Evolutionary conservation across 2,113 vertebrate species (phyloP).

Genomic region (Dolichotis patagonum): DNA sequence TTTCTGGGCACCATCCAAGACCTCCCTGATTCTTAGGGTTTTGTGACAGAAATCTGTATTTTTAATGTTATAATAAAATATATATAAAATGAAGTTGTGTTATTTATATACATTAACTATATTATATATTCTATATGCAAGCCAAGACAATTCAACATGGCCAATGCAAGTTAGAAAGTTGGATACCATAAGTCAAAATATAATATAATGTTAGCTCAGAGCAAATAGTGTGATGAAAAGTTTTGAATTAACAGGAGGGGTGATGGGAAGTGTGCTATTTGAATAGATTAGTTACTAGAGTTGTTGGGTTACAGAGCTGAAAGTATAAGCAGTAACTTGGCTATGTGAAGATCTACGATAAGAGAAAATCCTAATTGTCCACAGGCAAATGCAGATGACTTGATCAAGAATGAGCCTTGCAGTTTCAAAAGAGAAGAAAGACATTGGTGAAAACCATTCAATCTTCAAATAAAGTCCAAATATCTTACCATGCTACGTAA

Average conservation of each 20-base stretch:
- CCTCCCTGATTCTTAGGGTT: not conserved
- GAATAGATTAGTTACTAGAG: not conserved
- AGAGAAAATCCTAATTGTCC: not conserved
- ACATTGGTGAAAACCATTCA: not conserved
- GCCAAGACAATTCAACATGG: not conserved
- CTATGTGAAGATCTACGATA: not conserved
- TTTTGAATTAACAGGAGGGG: not conserved
- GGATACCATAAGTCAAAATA: not conserved
- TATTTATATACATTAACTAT: not conserved
- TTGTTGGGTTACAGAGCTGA: not conserved
- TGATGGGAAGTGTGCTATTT: not conserved
- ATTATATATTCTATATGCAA: not conserved
- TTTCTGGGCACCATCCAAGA: not conserved
- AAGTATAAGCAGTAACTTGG: not conserved
- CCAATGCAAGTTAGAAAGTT: not conserved
- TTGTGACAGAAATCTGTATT: constrained; percentile 5
- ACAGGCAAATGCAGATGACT: not conserved
- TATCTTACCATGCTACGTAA: not conserved
- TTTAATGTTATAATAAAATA: not conserved
- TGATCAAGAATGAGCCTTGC: not conserved
- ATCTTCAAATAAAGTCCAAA: not conserved
- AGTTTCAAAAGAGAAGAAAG: not conserved
- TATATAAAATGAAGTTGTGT: not conserved
- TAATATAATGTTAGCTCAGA: not conserved
- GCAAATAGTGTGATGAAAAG: not conserved